Evolutionary conservation across 2,113 vertebrate species (phyloP), one percentile per base, ranked within the genome.

Genomic region (Gnathonemus echidnorhynchus): DNA sequence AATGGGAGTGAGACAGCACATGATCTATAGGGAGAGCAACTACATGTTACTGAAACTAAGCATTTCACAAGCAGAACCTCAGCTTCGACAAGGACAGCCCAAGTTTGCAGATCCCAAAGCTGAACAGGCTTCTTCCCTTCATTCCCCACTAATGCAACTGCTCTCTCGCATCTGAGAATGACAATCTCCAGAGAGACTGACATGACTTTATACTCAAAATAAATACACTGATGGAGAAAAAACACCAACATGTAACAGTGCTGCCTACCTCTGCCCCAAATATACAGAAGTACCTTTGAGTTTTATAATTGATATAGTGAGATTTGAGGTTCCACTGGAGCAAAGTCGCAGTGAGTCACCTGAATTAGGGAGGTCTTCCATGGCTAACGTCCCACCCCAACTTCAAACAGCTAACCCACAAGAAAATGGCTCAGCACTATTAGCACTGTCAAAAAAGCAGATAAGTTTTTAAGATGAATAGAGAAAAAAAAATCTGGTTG

Each of bases 381-480:
- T 91, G 91, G 92, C 92, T 74, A 90, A 93, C 93, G 93, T 94
- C 93, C 93, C 93, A 88, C 93, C 92, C 90, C 27, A 91, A 94
- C 93, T 93, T 95, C 92, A 89, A 93, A 93, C 94, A 94, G 92
- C 92, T 92, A 95, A 95, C 94, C 93, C 92, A 92, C 90, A 86
- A 94, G 94, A 93, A 95, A 95, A 95, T 93, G 94, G 92, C 94
- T 93, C 93, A 94, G 94, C 91, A 94, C 91, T 93, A 93, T 93
- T 92, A 93, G 92, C 92, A 91, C 93, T 90, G 88, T 93, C 91
- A 93, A 94, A 93, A 94, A 91, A 92, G 94, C 31, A 80, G 74
- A 80, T 80, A 48, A 1, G 5, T 70, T 27, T 70, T 70, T 27
- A 70, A 70, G 62, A 70, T 70, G 62, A 70, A 48, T 48, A 8